Base-by-base conservation (phyloP, 35 echinoderm and acorn worm genomes). In the Acanthaster planci region DNA sequence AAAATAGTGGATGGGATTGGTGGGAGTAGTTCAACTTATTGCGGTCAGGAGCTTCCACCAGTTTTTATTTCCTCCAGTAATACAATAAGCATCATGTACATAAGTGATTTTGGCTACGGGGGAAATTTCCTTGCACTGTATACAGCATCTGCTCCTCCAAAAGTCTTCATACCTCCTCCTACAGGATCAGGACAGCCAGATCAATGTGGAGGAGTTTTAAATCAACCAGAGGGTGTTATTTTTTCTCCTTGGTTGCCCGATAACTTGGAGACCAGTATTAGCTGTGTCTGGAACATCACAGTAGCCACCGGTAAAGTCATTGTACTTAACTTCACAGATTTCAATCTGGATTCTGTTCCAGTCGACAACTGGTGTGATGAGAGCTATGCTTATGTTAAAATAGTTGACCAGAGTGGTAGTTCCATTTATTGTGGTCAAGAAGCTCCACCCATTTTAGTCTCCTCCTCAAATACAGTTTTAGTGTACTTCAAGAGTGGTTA, bases 341-440 rank as follows among this genome's bases (percentile, higher is more conserved):
- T 68, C 3, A 27, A 68, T 26, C 29, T 68, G 60, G 60, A 68
- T 34, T 68, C 60, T 68, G 14, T 68, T 22, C 60, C 60, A 68
- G 8, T 68, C 60, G 60, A 68, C 60, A 68, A 68, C 60, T 22
- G 60, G 60, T 68, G 60, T 26, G 34, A 34, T 68, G 60, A 68
- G 34, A 35, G 60, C 23, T 68, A 68, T 15, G 27, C 60, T 27
- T 26, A 68, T 30, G 60, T 68, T 0, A 68, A 68, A 27, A 34
- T 68, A 30, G 12, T 68, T 5, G 60, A 68, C 29, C 23, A 12
- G 12, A 26, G 23, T 1, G 29, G 60, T 68, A 68, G 60, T 27
- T 34, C 21, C 34, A 34, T 27, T 10, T 68, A 30, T 26, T 68
- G 60, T 22, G 60, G 60, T 12, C 60, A 68, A 68, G 60, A 68